phyloP scores from a whole-genome alignment of 1,140 invertebrate species.

The Magallana ariakensis region DNA sequence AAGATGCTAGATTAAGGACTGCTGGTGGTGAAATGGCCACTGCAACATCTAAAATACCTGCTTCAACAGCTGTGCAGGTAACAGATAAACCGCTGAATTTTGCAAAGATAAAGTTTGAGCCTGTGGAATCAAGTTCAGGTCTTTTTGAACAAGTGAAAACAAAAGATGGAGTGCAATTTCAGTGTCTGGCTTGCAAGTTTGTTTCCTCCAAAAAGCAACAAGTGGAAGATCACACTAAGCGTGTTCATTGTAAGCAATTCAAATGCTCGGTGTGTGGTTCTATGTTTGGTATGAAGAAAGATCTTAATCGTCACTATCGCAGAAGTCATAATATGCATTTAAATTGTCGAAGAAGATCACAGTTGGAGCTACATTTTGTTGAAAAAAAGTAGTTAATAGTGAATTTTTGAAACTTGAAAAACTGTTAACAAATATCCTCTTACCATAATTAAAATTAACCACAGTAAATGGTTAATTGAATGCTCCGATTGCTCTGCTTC shows the following conservation, averaged over 20 bases:
- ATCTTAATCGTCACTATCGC: slow-evolving; percentile 50
- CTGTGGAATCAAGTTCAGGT: background rate
- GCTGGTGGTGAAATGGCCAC: background rate
- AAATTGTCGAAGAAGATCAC: slow-evolving; percentile 26
- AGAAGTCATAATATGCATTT: slow-evolving; percentile 48
- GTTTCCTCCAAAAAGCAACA: slow-evolving; percentile 43
- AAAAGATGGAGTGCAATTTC: background rate
- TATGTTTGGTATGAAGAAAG: slow-evolving; percentile 53
- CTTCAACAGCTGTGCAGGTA: background rate
- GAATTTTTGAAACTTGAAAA: too few relatives aligned
- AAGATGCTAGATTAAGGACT: too few relatives aligned
- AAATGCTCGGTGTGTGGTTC: slow-evolving; percentile 50
- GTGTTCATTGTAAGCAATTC: slow-evolving; percentile 53
- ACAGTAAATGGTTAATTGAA: too few relatives aligned
- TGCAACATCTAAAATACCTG: background rate
- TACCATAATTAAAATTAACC: too few relatives aligned
- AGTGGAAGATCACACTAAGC: slow-evolving; percentile 47
- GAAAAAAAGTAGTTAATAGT: too few relatives aligned
- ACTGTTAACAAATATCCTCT: too few relatives aligned
- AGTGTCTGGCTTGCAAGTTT: slow-evolving; percentile 46
- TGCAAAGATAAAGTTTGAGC: background rate
- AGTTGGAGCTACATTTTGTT: background rate
- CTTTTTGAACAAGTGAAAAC: background rate
- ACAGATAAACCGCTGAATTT: background rate
- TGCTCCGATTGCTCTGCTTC: too few relatives aligned